These are phyloP conservation scores for Himalopsyche anomala DNA, from an alignment of 2,888 invertebrate species.

Conservation along the genomic window DNA sequence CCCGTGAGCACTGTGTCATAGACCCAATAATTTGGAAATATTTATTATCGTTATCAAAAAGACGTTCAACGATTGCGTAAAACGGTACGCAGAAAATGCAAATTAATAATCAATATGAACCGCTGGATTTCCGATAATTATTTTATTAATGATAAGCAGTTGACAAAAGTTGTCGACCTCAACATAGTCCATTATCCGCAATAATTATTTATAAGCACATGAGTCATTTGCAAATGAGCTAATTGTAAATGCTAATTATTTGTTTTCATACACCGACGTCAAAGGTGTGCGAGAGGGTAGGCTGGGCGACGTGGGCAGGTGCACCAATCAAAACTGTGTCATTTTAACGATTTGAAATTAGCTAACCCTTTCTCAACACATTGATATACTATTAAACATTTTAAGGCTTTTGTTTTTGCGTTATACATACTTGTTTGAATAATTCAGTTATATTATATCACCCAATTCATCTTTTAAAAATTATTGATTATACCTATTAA, in stretches of 20 bases:
- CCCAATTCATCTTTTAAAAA: too few species aligned
- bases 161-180: slow-evolving; percentile 9
- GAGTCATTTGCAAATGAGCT: slow-evolving; percentile 14
- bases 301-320: slow-evolving; percentile 48
- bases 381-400: background rate
- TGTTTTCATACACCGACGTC: background rate
- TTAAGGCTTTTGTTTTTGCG: background rate
- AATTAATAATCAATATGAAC: background rate
- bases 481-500: too few species aligned
- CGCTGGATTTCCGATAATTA: background rate
- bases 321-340: slow-evolving; percentile 54
- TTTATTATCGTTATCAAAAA: too few species aligned
- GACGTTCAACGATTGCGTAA: too few species aligned
- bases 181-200: background rate
- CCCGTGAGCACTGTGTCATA: too few species aligned
- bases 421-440: too few species aligned
- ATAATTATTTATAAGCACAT: background rate
- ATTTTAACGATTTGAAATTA: slow-evolving; percentile 14
- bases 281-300: slow-evolving; percentile 14
- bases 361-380: background rate
- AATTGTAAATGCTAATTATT: background rate
- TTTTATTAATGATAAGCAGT: background rate
- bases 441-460: too few species aligned
- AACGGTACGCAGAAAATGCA: too few species aligned
- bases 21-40: too few species aligned